A percentile compares a stretch with the other conserved stretches of the same genome.
Evolutionary conservation across 2,888 invertebrate genomes (phyloP).

Genomic region (Drosophila antonietae): DNA sequence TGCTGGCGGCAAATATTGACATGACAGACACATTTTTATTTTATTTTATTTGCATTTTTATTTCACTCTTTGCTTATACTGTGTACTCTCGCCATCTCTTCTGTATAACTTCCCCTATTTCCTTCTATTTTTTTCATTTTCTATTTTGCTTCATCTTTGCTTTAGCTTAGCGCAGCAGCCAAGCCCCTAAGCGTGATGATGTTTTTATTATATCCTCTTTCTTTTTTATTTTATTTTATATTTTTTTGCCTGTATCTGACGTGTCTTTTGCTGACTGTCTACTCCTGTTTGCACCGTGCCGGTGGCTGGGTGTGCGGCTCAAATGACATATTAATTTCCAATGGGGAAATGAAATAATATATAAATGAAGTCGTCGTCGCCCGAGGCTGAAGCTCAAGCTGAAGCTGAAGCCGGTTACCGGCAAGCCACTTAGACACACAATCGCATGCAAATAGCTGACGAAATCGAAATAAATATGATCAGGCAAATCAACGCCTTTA

Average conservation of each 20-base stretch:
- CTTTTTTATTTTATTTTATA: slow-evolving; percentile 14
- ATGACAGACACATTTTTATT: slow-evolving; percentile 81
- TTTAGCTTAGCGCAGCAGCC: slow-evolving; percentile 22
- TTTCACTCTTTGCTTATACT: slow-evolving; percentile 62
- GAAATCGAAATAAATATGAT: slow-evolving; percentile 73
- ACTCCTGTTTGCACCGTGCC: slow-evolving; percentile 9
- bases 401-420: slow-evolving; percentile 28
- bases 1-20: slow-evolving; percentile 82
- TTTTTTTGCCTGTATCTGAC: slow-evolving; percentile 24
- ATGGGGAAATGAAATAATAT: slow-evolving; percentile 78
- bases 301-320: slow-evolving; percentile 55
- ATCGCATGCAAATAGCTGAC: slow-evolving; percentile 68
- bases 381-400: slow-evolving; percentile 39
- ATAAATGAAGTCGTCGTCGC: slow-evolving; percentile 77
- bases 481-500: slow-evolving; percentile 70
- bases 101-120: not conserved
- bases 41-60: slow-evolving; percentile 81
- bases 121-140: slow-evolving; percentile 36
- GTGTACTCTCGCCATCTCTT: slow-evolving; percentile 7
- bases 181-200: slow-evolving; percentile 56
- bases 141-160: slow-evolving; percentile 50
- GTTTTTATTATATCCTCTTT: slow-evolving; percentile 46
- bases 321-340: slow-evolving; percentile 81
- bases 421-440: slow-evolving; percentile 47
- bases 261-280: slow-evolving; percentile 31